These are phyloP conservation scores for Catharus bicknelli DNA, from an alignment of 2,113 vertebrate genomes.

Conservation along the genomic window DNA sequence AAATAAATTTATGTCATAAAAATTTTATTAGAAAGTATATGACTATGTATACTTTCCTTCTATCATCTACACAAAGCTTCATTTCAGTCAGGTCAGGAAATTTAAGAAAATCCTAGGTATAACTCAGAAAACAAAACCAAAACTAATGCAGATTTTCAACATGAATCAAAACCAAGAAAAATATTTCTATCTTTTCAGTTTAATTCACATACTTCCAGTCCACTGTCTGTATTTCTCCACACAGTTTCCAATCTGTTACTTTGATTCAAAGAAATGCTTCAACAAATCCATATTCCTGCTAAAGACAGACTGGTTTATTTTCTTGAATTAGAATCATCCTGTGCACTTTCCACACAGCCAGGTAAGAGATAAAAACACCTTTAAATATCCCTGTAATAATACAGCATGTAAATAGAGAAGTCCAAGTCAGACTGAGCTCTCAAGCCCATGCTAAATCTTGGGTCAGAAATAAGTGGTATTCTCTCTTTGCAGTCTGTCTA, in stretches of 20 bases:
- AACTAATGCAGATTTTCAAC: not conserved
- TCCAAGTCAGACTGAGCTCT: not conserved
- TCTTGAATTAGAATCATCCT: not conserved
- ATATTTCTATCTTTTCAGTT: not conserved
- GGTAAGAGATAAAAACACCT: not conserved
- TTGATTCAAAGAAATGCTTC: not conserved
- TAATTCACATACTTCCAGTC: not conserved
- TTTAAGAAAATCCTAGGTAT: not conserved
- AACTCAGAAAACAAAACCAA: not conserved
- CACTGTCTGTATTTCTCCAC: not conserved
- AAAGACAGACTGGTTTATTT: not conserved
- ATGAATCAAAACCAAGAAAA: not conserved
- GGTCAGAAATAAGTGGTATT: not conserved
- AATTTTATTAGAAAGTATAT: not conserved
- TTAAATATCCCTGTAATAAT: not conserved
- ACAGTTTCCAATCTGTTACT: not conserved
- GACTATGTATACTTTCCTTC: not conserved
- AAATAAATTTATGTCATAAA: not conserved
- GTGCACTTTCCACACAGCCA: not conserved
- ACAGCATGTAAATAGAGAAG: not conserved
- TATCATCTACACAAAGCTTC: not conserved
- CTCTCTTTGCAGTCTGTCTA: not conserved
- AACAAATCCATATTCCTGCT: not conserved
- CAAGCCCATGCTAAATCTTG: not conserved
- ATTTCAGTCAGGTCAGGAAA: not conserved